phyloP scores from a whole-genome alignment of 1,140 invertebrate species.

The Dendrolimus punctatus region DNA sequence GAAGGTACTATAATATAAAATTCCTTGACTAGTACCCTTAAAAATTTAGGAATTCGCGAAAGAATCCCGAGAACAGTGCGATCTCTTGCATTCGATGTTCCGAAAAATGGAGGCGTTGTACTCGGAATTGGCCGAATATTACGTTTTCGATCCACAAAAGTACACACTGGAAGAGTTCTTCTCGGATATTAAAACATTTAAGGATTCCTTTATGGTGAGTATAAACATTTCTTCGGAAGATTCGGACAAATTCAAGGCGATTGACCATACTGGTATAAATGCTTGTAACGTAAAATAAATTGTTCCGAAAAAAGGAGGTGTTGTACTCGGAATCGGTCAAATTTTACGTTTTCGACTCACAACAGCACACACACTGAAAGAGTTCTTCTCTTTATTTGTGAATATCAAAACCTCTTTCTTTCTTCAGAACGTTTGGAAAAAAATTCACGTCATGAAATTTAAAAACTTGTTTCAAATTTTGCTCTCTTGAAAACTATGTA shows the following conservation, averaged over 20 bases:
- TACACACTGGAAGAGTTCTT: slow-evolving; percentile 98
- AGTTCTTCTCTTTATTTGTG: no score
- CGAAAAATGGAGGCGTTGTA: slow-evolving; percentile 93
- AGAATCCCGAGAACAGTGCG: slow-evolving; percentile 88
- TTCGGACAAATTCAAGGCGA: no score
- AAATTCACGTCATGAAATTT: no score
- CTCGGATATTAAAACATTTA: slow-evolving; percentile 95
- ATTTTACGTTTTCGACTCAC: no score
- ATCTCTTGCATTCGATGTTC: slow-evolving; percentile 93
- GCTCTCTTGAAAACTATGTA: no score
- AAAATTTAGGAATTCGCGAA: slow-evolving; percentile 77
- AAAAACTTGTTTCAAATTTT: no score
- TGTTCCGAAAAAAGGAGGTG: not conserved
- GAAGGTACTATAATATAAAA: not conserved
- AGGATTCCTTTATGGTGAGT: slow-evolving; percentile 90
- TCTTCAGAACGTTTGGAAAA: no score
- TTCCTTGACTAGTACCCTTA: not conserved
- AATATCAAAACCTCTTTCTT: no score
- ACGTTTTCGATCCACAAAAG: slow-evolving; percentile 93
- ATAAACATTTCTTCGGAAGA: not conserved
- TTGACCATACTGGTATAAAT: no score
- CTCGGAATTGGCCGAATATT: slow-evolving; percentile 90
- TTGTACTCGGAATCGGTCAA: not conserved
- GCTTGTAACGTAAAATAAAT: slow-evolving; percentile 1
- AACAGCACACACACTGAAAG: no score